Conservation (phyloP, 35 echinoderm and acorn worm genomes). For the Acanthaster planci region DNA sequence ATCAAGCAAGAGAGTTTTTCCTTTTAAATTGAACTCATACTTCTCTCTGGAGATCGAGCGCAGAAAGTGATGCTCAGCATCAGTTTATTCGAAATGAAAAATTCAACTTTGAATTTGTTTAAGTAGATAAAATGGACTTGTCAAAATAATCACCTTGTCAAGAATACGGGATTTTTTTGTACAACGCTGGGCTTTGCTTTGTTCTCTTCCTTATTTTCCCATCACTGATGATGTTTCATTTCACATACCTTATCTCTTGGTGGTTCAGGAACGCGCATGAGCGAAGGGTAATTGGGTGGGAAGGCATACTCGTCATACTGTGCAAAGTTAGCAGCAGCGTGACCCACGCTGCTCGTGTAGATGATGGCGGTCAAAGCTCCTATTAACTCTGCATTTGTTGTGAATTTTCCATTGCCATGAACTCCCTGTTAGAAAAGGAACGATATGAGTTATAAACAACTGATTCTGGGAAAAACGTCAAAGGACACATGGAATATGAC, state of each 20-base stretch:
- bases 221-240: no score
- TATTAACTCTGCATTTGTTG: conserved; percentile 49
- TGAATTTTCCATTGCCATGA: conserved; percentile 63
- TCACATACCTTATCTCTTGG: conserved; percentile 35
- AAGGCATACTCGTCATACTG: conserved; percentile 98
- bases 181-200: no score
- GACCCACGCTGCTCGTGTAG: conserved; percentile 78
- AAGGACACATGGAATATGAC: no score
- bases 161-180: no score
- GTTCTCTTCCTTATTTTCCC: no score
- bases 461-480: no score
- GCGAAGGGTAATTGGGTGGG: conserved; percentile 86
- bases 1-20: no score
- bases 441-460: not conserved
- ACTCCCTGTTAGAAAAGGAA: conserved; percentile 41
- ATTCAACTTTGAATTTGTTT: not conserved
- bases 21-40: no score
- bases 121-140: not conserved
- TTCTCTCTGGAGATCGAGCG: no score
- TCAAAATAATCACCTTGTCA: not conserved
- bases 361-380: conserved; percentile 66
- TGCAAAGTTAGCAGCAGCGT: conserved; percentile 76
- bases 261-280: conserved; percentile 57
- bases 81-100: not conserved
- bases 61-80: no score